Base-by-base conservation (phyloP, 2,797 vertebrate species). In the Cyprinella venusta region DNA sequence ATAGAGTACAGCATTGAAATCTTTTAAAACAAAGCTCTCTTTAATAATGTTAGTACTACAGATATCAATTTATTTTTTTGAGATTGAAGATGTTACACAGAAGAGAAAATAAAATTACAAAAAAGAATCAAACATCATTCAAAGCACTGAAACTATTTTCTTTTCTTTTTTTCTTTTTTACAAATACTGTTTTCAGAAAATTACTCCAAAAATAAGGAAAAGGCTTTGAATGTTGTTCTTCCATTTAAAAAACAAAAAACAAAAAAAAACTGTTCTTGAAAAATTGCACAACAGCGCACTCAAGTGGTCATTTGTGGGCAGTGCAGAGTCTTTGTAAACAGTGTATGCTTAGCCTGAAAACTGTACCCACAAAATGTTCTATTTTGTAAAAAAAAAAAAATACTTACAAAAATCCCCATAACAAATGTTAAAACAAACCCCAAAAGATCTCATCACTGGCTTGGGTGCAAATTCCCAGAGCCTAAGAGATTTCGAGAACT, bases 251-350 rank as follows among this genome's bases (percentile, higher is more conserved):
- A n/a, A n/a, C n/a, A n/a, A n/a, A n/a, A n/a, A n/a, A n/a, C n/a
- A n/a, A 26, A 8, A 8, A 76, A 63, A 30, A 26, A 38, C 5
- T 7, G 45, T 61, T 80, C 7, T 52, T 15, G 1, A 2, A 65
- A 48, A 36, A 65, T 2, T 26, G 56, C 42, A 72, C 40, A 76
- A 80, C 77, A 84, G 65, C 15, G 26, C 80, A 42, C 7, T 45
- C 33, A 15, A 76, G 81, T 84, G 86, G 79, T 77, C 65, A 68
- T 71, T 56, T 67, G 40, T 52, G 26, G 52, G 16, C 76, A 84
- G 74, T 81, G 81, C 81, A 82, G 74, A 3, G 67, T 76, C 76
- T 72, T 76, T 85, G 80, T 63, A 61, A 65, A 68, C 40, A 4
- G 48, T 48, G 24, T 1, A 8, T 26, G 18, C 18, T 24, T 65